Base-by-base conservation (phyloP, 2,888 invertebrate genomes). In the Chrysotoxum bicinctum region DNA sequence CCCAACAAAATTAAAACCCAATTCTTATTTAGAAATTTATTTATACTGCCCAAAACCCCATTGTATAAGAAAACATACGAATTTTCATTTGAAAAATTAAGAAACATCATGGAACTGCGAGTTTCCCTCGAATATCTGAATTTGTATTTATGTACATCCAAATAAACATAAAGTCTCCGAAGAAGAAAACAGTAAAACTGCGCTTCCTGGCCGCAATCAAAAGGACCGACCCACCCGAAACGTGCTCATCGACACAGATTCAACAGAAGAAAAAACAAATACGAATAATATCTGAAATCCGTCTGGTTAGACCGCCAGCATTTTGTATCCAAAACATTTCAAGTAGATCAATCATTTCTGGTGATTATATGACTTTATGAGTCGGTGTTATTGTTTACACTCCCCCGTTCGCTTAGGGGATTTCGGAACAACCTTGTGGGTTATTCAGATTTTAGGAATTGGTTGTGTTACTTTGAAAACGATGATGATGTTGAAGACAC, bases 321-420 rank as follows among this genome's bases (percentile, higher is more conserved):
- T 76, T 72, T 68, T 85, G 85, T 85, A 85, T 85, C 76, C 80
- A 85, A 85, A 85, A 85, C 81, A 85, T 85, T 85, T 85, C 85
- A 85, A 85, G 76, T 85, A 85, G 85, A 85, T 85, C 85, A 85
- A 85, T 85, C 85, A 85, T 85, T 81, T 85, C 69, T 76, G 30
- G 68, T 56, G 76, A 76, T 50, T 66, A 30, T 35, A 66, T 66
- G 66, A 66, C 66, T 66, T 85, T 85, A 76, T 81, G 81, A 80
- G 76, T 73, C 56, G 50, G 81, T 80, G 76, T 73, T 81, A 76
- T 77, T 85, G 81, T 85, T 81, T 85, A 85, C 81, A 77, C 85
- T 81, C 68, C 75, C 75, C 68, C 26, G 52, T 62, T 60, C 72
- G 40, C 48, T 79, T 64, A 26, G 45, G 58, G 23, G 62, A 56